Evolutionary conservation across 2,797 vertebrate species (phyloP), one percentile per base, ranked within the genome.

Genomic region (Halcyon badia): DNA sequence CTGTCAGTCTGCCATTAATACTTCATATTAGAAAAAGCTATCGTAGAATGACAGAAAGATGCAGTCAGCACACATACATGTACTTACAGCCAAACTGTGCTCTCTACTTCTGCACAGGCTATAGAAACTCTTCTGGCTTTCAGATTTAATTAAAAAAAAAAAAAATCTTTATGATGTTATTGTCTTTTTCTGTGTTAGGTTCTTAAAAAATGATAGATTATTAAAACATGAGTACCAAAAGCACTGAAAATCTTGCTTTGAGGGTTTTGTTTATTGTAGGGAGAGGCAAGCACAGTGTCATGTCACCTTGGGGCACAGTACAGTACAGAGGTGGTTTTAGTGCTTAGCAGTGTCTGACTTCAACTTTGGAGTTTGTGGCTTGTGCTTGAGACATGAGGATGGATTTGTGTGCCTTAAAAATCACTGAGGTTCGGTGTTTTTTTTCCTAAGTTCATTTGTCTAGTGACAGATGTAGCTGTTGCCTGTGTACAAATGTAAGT

Each of bases 371-470:
- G n/a, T 51, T 3, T 46, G 24, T 42, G 5, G 16, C 28, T 73
- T 72, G 10, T 76, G 4, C 72, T 80, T 77, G 28, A 89, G 56
- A 52, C 11, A 60, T 37, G 17, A 87, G 42, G 25, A 22, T 28
- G 12, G 11, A 61, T 54, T 68, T 78, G 0, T 17, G 16, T 79
- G 19, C 14, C 24, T 83, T 57, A 70, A 89, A 94, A 77, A n/a
- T 35, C 14, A 25, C 5, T 0, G 0, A 24, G 30, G 1, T 14
- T 30, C 17, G 13, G 52, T 54, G 28, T 1, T 3, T 14, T 54
- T 33, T 17, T 66, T 24, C 39, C 10, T 49, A 70, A 70, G 12
- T 80, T 84, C 11, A 11, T 60, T 24, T 19, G 22, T 19, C 8
- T 64, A 48, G 37, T 48, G 61, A n/a, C 9, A 87, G 16, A 51